phyloP scores from a whole-genome alignment of 2,888 invertebrate species.

The Hypercompe scribonia region DNA sequence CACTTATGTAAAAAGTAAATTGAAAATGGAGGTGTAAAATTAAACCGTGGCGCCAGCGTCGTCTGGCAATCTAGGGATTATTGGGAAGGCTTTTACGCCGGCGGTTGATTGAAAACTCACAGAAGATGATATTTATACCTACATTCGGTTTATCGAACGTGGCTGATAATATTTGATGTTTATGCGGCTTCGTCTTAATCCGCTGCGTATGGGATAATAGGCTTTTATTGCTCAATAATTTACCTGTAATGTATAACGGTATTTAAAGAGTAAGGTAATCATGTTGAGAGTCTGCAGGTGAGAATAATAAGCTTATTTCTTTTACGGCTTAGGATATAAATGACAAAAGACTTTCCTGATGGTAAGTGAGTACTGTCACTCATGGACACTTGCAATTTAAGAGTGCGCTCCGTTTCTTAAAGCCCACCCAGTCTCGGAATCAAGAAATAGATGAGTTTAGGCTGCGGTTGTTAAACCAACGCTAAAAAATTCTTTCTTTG shows the following conservation, averaged over 20 bases:
- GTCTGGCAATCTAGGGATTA: slow-evolving; percentile 44
- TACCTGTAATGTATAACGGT: background rate
- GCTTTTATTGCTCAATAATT: background rate
- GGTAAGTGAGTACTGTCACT: no score
- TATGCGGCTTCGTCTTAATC: slow-evolving; percentile 9
- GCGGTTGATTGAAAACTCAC: slow-evolving; percentile 39
- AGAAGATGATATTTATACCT: slow-evolving; percentile 19
- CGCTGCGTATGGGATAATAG: background rate
- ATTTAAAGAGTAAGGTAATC: background rate
- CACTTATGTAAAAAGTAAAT: slow-evolving; percentile 18
- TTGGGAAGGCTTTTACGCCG: background rate
- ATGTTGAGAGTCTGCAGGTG: no score
- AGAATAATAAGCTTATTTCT: no score
- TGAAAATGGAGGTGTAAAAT: slow-evolving; percentile 22
- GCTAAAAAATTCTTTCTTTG: no score
- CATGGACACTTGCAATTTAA: no score
- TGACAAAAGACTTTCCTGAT: no score
- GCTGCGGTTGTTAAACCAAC: no score
- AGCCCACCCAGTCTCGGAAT: no score
- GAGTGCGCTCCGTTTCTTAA: no score
- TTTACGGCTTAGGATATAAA: no score
- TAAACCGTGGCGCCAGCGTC: slow-evolving; percentile 10
- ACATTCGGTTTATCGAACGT: slow-evolving; percentile 16
- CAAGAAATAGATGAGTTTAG: no score
- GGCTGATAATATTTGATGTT: slow-evolving; percentile 10